Base-by-base conservation (phyloP, 2,797 vertebrate genomes). In the Sylvia borin region DNA sequence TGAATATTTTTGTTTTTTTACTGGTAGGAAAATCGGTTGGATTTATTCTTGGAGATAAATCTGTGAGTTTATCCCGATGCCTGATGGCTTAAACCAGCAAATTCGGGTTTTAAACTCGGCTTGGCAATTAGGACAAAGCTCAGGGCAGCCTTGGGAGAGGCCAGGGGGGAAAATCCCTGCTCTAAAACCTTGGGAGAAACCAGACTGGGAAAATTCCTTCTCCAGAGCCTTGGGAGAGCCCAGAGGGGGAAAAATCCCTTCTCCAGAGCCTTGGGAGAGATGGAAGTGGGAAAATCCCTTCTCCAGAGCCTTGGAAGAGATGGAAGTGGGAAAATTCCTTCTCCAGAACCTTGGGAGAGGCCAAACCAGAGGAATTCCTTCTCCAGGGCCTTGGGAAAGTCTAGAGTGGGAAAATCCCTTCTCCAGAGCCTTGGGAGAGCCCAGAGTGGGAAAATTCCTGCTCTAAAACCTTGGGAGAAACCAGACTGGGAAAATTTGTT, bases 321-420 rank as follows among this genome's bases (percentile, higher is more conserved):
- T 19, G 8, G 36, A 7, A 38, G 4, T 9, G 5, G 17, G 2
- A 3, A 4, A 61, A 31, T 62, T 2, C 9, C 2, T 42, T 42
- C 4, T 42, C 40, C 13, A 42, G 10, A 42, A 1, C 5, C 7
- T 8, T 32, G 14, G 38, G 13, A 62, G 27, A 42, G 8, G 1
- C 16, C 25, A 48, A 4, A 50, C 2, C 7, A 4, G 47, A 12
- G 12, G 11, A 47, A 47, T 47, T 10, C 22, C 47, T 47, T 47
- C 47, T 47, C 45, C 45, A 47, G 45, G 22, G 21, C 45, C 21
- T 47, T 17, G 16, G 42, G 8, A n/a, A n/a, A n/a, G n/a, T n/a
- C n/a, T n/a, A n/a, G n/a, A n/a, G n/a, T n/a, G n/a, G n/a, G 1
- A 1, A 1, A 31, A 51, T 70, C 1, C 21, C 29, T 53, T 42